Percentiles rank a stretch among this genome's conserved stretches.
phyloP scores from a whole-genome alignment of 2,113 vertebrate genomes.

The Syngnathus floridae region DNA sequence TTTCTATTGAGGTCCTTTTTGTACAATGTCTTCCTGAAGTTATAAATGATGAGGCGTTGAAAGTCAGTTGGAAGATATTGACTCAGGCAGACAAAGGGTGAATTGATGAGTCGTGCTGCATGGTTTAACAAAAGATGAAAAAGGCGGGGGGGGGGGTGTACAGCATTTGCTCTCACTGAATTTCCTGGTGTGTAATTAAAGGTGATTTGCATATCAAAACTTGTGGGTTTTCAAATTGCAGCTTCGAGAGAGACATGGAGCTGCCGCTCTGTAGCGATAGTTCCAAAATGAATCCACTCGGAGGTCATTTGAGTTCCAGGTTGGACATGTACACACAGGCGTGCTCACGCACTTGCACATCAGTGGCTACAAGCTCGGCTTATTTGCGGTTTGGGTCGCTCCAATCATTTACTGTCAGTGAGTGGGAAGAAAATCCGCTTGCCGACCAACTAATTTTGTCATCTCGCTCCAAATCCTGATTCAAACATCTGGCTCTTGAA shows the following conservation, averaged over 20 bases:
- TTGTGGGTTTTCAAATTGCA: conserved; percentile 12
- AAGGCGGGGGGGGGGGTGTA: conserved; percentile 1
- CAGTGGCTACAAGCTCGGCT: neutral
- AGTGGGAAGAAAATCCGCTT: neutral
- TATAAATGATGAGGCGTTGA: conserved; percentile 18
- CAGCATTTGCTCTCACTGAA: conserved; percentile 20
- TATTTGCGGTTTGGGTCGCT: conserved; percentile 3
- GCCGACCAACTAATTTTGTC: neutral
- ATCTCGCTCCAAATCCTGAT: neutral
- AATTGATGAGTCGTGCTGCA: conserved; percentile 45
- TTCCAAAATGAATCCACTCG: neutral
- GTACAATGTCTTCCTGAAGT: conserved; percentile 40
- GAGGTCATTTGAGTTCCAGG: conserved; percentile 9
- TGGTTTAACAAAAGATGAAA: conserved; percentile 41
- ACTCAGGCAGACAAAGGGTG: conserved; percentile 13
- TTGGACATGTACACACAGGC: neutral
- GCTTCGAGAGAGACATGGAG: conserved; percentile 16
- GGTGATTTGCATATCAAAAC: conserved; percentile 37
- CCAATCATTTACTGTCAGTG: conserved; percentile 2
- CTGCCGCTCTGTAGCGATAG: conserved; percentile 2
- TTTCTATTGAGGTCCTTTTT: conserved; percentile 14
- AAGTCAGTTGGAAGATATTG: conserved; percentile 10
- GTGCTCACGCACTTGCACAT: neutral
- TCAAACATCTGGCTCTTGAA: conserved; percentile 3
- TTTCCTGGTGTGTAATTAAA: conserved; percentile 40